These are phyloP conservation scores for Megaceryle alcyon DNA, from an alignment of 2,797 vertebrate genomes.

Conservation along the genomic window DNA sequence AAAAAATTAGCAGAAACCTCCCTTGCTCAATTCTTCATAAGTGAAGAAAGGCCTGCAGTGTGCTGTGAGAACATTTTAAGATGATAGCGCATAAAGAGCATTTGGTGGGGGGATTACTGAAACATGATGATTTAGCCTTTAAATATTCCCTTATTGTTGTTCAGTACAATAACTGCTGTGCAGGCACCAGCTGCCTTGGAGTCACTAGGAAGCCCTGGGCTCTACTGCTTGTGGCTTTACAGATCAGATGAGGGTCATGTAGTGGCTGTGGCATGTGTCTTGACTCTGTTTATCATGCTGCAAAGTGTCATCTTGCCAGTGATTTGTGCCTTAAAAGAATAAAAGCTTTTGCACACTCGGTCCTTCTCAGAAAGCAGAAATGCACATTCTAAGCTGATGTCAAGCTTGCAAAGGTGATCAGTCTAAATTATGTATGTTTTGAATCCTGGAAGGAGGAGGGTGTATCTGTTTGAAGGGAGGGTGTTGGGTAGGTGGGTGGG, in stretches of 20 bases:
- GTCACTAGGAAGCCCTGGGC: background rate
- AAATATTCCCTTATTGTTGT: background rate
- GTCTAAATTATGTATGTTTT: background rate
- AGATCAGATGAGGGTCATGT: background rate
- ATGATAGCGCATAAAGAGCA: background rate
- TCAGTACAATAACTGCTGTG: background rate
- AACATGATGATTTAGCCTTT: background rate
- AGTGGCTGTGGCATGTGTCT: background rate
- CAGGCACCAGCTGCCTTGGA: background rate
- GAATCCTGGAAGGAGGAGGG: background rate
- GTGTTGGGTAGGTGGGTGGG: background rate
- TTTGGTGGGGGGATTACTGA: background rate
- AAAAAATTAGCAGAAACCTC: background rate
- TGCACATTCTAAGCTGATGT: background rate
- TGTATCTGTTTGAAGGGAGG: background rate
- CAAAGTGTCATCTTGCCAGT: background rate
- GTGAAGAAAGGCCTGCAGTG: background rate
- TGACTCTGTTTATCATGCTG: accelerated
- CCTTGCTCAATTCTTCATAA: background rate
- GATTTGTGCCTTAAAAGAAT: background rate
- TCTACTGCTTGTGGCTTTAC: background rate
- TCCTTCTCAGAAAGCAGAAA: background rate
- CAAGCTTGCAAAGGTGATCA: background rate
- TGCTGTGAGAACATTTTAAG: background rate
- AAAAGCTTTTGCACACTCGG: background rate